Evolutionary conservation across 1,140 invertebrate species (phyloP).

Genomic region (Dryas iulia): DNA sequence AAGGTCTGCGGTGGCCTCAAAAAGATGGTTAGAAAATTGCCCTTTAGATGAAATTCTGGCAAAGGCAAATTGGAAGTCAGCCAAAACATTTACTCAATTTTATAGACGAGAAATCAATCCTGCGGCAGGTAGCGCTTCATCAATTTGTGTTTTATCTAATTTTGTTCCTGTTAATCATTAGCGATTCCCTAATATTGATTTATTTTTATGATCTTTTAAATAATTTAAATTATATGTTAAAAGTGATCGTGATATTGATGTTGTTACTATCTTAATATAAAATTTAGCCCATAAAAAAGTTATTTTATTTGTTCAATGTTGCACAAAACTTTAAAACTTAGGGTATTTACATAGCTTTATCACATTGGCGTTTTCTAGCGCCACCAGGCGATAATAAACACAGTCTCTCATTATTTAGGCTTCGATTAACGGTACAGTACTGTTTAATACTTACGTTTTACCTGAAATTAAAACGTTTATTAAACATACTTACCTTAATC

Average conservation of each 20-base stretch:
- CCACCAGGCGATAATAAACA: conserved; percentile 14
- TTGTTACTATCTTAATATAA: neutral
- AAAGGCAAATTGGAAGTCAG: conserved; percentile 40
- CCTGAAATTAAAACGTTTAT: no score
- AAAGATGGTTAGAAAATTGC: conserved; percentile 30
- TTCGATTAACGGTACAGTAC: conserved; percentile 35
- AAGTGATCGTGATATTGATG: no score
- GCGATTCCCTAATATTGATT: no score
- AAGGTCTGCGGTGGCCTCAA: conserved; percentile 38
- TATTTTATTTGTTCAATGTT: neutral
- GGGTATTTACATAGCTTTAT: neutral
- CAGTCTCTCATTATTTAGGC: neutral
- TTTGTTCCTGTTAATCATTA: no score
- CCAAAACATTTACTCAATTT: conserved; percentile 37
- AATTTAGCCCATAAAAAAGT: neutral
- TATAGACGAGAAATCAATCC: conserved; percentile 33
- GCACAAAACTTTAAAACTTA: neutral
- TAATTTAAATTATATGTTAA: no score
- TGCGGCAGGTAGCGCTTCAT: neutral
- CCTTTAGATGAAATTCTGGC: conserved; percentile 39
- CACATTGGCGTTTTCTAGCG: conserved; percentile 18
- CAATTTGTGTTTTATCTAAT: no score
- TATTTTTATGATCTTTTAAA: no score
- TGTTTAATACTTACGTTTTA: no score
- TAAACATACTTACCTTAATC: no score